phyloP scores from a whole-genome alignment of 2,797 vertebrate species.

The Rhinichthys osculus region DNA sequence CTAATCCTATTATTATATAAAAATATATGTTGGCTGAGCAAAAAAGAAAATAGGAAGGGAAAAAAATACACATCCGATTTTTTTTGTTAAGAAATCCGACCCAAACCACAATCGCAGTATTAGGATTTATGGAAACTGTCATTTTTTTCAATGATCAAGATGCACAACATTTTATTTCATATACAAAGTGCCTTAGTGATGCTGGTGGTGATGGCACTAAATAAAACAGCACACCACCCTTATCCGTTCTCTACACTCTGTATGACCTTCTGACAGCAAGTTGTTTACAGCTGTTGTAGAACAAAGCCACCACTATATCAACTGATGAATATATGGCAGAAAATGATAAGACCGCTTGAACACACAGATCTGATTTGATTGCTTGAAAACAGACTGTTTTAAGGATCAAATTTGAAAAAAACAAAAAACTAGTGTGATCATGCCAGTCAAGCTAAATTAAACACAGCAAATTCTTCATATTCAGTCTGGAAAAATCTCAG shows the following conservation, averaged over 20 bases:
- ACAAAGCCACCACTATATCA: not conserved
- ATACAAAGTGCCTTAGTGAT: not conserved
- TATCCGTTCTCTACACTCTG: not conserved
- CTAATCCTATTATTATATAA: not conserved
- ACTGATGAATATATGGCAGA: not conserved
- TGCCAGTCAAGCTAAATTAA: not conserved
- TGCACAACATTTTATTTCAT: not conserved
- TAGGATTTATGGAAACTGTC: not conserved
- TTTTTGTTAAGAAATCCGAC: not conserved
- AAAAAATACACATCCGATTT: not conserved
- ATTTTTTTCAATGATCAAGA: not conserved
- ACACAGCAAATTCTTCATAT: not conserved
- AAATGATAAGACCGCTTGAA: not conserved
- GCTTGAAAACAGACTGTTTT: not conserved
- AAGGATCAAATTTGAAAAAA: not conserved
- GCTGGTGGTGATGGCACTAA: not conserved
- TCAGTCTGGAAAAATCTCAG: not conserved
- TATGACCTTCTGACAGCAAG: not conserved
- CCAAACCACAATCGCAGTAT: not conserved
- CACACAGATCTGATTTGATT: not conserved
- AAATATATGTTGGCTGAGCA: not conserved
- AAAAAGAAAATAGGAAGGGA: not conserved
- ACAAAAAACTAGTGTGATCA: not conserved
- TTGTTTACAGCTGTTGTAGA: not conserved
- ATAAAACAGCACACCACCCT: constrained; percentile 4